Percentiles rank a stretch among this genome's conserved stretches.
Conservation (phyloP, 2,888 invertebrate species). For the Cephus nigrinus region DNA sequence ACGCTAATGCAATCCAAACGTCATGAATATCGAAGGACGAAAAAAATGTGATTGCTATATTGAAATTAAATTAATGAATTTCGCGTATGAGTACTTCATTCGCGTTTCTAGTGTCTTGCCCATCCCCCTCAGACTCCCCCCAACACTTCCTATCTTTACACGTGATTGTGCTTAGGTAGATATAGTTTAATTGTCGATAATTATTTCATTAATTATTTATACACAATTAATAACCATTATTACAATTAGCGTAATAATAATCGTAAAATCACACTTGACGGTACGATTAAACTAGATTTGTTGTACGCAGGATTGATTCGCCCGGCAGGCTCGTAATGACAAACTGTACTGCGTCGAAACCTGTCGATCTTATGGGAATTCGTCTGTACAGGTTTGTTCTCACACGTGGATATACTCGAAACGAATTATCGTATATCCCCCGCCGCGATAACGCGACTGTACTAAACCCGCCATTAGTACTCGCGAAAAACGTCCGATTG, state of each 20-base stretch:
- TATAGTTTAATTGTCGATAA: neutral
- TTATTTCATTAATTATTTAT: neutral
- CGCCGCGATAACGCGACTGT: neutral
- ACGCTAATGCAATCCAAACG: neutral
- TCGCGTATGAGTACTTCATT: neutral
- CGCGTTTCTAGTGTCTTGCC: neutral
- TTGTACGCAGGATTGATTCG: conserved; percentile 28
- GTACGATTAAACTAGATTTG: conserved; percentile 28
- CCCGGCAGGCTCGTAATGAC: conserved; percentile 12
- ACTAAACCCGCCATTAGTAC: neutral
- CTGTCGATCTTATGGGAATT: neutral
- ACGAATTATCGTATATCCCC: neutral
- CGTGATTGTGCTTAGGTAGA: neutral
- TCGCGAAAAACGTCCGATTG: neutral
- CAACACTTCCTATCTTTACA: neutral
- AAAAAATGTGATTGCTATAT: neutral
- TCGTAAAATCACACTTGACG: conserved; percentile 21
- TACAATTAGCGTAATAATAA: neutral
- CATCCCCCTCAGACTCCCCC: neutral
- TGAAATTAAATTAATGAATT: neutral
- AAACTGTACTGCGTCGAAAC: neutral
- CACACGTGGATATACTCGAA: neutral
- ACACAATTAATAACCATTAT: neutral
- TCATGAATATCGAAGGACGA: neutral
- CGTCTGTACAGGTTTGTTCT: neutral